Base-by-base conservation (phyloP, 2,113 vertebrate genomes). In the Sander lucioperca region DNA sequence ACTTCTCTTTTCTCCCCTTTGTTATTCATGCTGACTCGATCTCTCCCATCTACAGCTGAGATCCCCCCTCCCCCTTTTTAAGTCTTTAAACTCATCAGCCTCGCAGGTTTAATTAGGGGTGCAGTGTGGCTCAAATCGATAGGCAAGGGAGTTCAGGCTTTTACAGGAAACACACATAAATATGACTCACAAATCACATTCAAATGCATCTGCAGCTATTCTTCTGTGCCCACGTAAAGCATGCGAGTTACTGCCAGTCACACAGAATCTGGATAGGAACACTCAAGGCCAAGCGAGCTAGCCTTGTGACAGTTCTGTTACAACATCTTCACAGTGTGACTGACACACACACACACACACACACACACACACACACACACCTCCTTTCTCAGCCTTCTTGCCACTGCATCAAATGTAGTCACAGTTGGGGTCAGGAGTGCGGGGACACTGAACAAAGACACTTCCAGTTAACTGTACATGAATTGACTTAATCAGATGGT, bases 281-380 rank as follows among this genome's bases (percentile, higher is more conserved):
- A 56, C 56, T 70, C 87, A 87, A 89, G 90, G 88, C 89, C 85
- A 54, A 70, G 87, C 53, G 43, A 85, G 39, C 19, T n/a, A 69
- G 71, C 84, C 88, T 93, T 88, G 89, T 91, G 84, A 94, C 90
- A 92, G 76, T 61, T 77, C 36, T 54, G 80, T 90, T 92, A 72
- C 89, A 78, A 89, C 84, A 86, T 85, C 84, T 80, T 87, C 53
- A 18, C 71, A 83, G 54, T 61, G 66, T 90, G 85, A 84, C 30
- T 30, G 30, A 82, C 61, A 86, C 80, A 77, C 82, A 79, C 62
- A 76, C 39, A 5, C 67, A 62, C 48, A 30, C 75, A 39, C 61
- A 13, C 65, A 84, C 58, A 85, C 83, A 76, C 81, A 76, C 57
- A 73, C 30, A 4, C 63, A 71, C 53, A 65, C 71, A 27, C 54